These are phyloP conservation scores for Alauda arvensis DNA, from an alignment of 2,797 vertebrate genomes.

Conservation along the genomic window DNA sequence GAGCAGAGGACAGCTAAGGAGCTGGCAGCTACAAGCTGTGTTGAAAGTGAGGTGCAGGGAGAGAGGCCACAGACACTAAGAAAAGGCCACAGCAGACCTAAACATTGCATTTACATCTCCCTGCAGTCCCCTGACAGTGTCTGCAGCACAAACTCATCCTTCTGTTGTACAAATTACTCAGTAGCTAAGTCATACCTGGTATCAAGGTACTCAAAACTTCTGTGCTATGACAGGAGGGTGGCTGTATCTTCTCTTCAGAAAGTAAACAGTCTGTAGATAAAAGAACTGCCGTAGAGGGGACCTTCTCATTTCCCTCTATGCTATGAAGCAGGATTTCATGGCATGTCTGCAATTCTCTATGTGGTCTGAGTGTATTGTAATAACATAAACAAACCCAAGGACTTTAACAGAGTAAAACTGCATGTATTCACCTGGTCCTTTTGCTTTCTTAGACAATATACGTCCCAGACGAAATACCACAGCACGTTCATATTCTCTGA, in stretches of 20 bases:
- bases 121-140: neutral
- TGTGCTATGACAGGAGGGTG: neutral
- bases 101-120: neutral
- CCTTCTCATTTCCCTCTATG: neutral
- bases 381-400: neutral
- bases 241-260: neutral
- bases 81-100: neutral
- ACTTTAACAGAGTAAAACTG: neutral
- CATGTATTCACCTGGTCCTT: conserved; percentile 66
- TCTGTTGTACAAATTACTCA: neutral
- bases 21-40: neutral
- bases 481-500: conserved; percentile 73
- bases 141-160: neutral
- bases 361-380: neutral
- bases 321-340: neutral
- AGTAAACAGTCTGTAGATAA: neutral
- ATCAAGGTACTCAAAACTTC: neutral
- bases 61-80: neutral
- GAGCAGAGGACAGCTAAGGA: neutral
- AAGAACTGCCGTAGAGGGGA: neutral
- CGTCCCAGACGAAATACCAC: conserved; percentile 71
- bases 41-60: neutral
- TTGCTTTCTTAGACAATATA: conserved; percentile 66
- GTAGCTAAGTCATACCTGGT: neutral
- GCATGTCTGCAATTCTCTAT: neutral